Base-by-base conservation (phyloP, 2,888 invertebrate species). In the Phengaris arion region DNA sequence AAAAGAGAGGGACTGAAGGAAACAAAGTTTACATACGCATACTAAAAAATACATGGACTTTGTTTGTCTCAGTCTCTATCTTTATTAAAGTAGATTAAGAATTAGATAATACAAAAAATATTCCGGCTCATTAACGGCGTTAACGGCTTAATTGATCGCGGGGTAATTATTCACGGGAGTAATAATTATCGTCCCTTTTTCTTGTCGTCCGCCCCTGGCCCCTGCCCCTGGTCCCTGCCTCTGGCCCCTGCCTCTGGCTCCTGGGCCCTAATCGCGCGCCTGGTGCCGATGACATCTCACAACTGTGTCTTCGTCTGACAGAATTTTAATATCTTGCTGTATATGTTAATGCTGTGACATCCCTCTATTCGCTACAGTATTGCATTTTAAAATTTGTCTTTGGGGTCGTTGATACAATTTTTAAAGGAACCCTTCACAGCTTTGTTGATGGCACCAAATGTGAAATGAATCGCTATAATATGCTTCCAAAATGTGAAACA, bases 131-230 rank as follows among this genome's bases (percentile, higher is more conserved):
- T 91, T 92, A 89, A 86, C 84, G 84, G 85, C 85, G 84, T 87
- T n/a, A n/a, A 88, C 87, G 88, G 87, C 87, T 85, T 91, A 92
- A 93, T 92, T 91, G 92, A 92, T 90, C 87, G 86, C 84, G 81
- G 86, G 89, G 91, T 92, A 93, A 93, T 92, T 93, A 92, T 93
- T 92, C 92, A 92, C 91, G 89, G 89, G 89, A 77, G 76, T 90
- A 90, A 88, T 74, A 92, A 92, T 92, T 93, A 92, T 92, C 90
- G 84, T 92, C 92, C 92, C 92, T 92, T 92, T 92, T 91, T 93
- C 90, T 92, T 92, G 92, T 91, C 90, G 82, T 86, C 84, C 83
- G 82, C 79, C 80, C 81, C 83, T 1, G 15, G 5, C 59, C 59
- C 10, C 35, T 22, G 7, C 13, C 57, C 59, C 9, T 9, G 59